Percentiles rank a stretch among this genome's conserved stretches.
phyloP scores from a whole-genome alignment of 2,888 invertebrate species.

The Megaustenia siamemsis region DNA sequence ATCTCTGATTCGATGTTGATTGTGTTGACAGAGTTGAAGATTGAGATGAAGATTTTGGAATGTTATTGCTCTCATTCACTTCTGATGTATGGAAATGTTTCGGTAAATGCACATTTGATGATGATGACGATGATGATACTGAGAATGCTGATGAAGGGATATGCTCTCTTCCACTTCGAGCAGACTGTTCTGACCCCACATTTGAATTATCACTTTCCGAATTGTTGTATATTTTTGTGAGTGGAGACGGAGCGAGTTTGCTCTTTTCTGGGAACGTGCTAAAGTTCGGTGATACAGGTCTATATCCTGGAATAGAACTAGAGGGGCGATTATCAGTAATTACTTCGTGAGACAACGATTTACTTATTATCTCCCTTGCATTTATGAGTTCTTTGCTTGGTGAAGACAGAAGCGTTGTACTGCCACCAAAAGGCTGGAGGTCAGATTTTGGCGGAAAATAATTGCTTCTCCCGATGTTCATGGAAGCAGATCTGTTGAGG shows the following conservation, averaged over 20 bases:
- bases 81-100: not conserved
- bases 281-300: conserved; percentile 31
- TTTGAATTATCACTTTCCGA: not conserved
- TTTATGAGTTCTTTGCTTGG: not conserved
- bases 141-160: not conserved
- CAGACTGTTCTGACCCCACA: not conserved
- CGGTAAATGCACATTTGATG: not conserved
- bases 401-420: conserved; percentile 1
- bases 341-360: not conserved
- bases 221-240: not conserved
- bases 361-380: conserved; percentile 10
- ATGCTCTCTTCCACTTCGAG: not conserved
- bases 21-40: not conserved
- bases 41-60: conserved; percentile 11
- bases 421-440: not conserved
- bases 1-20: not conserved
- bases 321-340: conserved; percentile 13
- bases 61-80: not conserved
- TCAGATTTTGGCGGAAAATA: not conserved
- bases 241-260: not conserved
- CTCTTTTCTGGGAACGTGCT: not conserved
- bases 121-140: not conserved
- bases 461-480: conserved; percentile 32
- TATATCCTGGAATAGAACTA: conserved; percentile 35
- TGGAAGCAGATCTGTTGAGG: conserved; percentile 43